Evolutionary conservation across 2,797 vertebrate genomes (phyloP).

Genomic region (Helarctos malayanus): DNA sequence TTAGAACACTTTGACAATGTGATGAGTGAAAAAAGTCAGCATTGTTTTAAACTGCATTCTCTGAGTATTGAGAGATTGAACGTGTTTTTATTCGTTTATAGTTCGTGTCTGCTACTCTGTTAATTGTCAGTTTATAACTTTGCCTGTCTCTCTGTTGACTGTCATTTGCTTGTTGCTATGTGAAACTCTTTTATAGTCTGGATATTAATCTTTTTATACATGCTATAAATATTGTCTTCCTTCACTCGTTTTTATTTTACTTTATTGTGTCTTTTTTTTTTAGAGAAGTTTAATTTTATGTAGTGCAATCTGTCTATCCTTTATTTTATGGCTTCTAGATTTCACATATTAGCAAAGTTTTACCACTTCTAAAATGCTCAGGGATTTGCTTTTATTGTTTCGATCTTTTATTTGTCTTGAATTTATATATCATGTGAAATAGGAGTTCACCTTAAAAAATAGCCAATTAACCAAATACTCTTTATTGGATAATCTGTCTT

Average conservation of each 20-base stretch:
- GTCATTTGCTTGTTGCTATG: not conserved
- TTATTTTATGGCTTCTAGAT: not conserved
- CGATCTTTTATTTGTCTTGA: conserved; percentile 38
- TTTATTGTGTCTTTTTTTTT: not conserved
- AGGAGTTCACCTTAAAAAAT: not conserved
- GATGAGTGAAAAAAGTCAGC: not conserved
- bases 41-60: not conserved
- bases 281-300: not conserved
- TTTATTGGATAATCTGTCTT: not conserved
- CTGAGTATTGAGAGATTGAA: not conserved
- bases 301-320: not conserved
- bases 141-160: not conserved
- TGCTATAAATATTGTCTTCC: not conserved
- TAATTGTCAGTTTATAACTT: not conserved
- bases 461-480: not conserved
- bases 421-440: not conserved
- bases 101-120: not conserved
- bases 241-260: not conserved
- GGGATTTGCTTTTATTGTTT: not conserved
- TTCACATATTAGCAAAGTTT: not conserved
- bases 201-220: not conserved
- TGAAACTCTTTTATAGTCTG: not conserved
- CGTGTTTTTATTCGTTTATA: not conserved
- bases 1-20: not conserved
- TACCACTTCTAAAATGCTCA: not conserved